A percentile compares a stretch with the other conserved stretches of the same genome.
Evolutionary conservation across 2,113 vertebrate genomes (phyloP).

Genomic region (Bostrychus sinensis): DNA sequence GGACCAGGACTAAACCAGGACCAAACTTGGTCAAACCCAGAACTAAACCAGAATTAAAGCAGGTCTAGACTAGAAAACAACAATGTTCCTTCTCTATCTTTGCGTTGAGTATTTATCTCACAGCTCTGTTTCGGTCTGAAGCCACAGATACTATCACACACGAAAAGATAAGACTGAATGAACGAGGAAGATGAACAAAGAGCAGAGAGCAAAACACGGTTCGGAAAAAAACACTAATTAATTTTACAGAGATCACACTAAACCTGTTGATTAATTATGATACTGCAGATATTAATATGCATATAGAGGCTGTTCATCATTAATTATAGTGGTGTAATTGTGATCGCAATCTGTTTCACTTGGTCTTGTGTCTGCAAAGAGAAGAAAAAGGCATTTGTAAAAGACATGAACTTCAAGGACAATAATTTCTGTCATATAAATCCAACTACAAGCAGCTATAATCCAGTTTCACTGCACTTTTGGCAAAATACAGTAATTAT

Average conservation of each 20-base stretch:
- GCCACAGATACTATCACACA: constrained; percentile 53
- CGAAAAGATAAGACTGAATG: constrained; percentile 57
- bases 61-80: constrained; percentile 20
- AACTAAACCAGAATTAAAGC: neutral
- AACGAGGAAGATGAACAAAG: constrained; percentile 32
- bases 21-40: constrained; percentile 9
- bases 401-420: constrained; percentile 43
- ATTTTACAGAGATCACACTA: constrained; percentile 17
- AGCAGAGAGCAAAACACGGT: neutral
- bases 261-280: constrained; percentile 22
- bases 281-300: constrained; percentile 2
- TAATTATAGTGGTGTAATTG: constrained; percentile 12
- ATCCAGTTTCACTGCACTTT: constrained; percentile 48
- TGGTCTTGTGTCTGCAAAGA: constrained; percentile 1
- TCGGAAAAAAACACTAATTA: constrained; percentile 15
- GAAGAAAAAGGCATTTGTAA: constrained; percentile 9
- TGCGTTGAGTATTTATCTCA: constrained; percentile 54
- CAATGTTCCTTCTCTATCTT: constrained; percentile 10
- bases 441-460: constrained; percentile 46
- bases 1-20: constrained; percentile 3
- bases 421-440: no score
- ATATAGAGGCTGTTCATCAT: neutral
- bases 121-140: constrained; percentile 61
- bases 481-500: constrained; percentile 47
- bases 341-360: constrained; percentile 9